Percentiles rank a stretch among this genome's conserved stretches.
Evolutionary conservation across 2,888 invertebrate species (phyloP).

Genomic region (Apodemia hepburni): DNA sequence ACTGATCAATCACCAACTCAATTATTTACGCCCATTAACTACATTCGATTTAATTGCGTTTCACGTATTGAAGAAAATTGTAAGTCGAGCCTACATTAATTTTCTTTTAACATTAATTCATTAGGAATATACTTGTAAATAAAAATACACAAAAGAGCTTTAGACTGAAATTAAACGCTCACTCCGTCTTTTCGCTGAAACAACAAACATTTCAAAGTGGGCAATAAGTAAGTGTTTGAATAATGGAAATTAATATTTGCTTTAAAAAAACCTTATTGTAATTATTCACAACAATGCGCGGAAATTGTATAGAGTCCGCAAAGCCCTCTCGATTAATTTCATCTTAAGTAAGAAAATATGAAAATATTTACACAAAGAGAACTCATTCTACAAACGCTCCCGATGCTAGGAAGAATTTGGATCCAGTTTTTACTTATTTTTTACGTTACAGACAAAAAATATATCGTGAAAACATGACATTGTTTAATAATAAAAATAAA

Average conservation of each 20-base stretch:
- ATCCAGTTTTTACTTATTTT: constrained; percentile 27
- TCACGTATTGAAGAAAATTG: constrained; percentile 39
- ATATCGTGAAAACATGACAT: background rate
- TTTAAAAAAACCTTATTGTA: constrained; percentile 66
- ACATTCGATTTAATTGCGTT: constrained; percentile 64
- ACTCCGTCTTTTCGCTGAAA: constrained; percentile 32
- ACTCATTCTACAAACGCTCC: constrained; percentile 45
- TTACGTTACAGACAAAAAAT: background rate
- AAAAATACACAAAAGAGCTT: constrained; percentile 25
- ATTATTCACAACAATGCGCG: constrained; percentile 70
- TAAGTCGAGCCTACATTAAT: constrained; percentile 24
- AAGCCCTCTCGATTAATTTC: constrained; percentile 70
- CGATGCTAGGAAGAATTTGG: constrained; percentile 43
- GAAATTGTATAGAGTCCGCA: constrained; percentile 69
- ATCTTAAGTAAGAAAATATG: constrained; percentile 59
- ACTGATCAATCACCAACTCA: constrained; percentile 64
- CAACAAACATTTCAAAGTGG: constrained; percentile 55
- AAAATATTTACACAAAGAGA: constrained; percentile 38
- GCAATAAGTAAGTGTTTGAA: constrained; percentile 44
- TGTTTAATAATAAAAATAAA: no score
- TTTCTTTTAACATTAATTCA: background rate
- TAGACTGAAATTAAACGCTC: constrained; percentile 25
- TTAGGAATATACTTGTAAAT: constrained; percentile 17
- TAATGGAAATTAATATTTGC: constrained; percentile 75
- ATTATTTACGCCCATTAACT: constrained; percentile 69